Conservation (phyloP, 2,797 vertebrate genomes). For the Pseudochirops cupreus region DNA sequence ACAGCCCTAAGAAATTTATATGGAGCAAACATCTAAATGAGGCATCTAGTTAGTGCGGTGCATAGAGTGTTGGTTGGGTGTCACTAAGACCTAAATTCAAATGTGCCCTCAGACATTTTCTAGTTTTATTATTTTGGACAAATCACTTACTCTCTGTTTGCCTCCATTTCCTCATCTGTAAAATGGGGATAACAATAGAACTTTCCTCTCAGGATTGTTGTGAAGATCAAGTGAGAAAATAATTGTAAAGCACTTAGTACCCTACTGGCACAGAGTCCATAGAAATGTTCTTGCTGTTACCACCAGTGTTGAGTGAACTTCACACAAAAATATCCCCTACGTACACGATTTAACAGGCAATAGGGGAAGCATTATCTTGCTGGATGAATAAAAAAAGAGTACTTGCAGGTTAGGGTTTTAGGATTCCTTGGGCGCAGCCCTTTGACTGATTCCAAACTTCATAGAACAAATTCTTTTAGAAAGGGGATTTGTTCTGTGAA, state of each 20-base stretch:
- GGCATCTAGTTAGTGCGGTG: fast-evolving
- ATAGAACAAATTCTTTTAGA: too few relatives aligned
- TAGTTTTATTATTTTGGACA: not conserved
- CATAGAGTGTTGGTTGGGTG: not conserved
- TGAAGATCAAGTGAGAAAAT: not conserved
- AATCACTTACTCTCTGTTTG: not conserved
- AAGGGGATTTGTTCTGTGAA: too few relatives aligned
- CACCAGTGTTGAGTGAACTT: not conserved
- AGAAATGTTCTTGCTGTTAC: too few relatives aligned
- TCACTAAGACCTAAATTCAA: not conserved
- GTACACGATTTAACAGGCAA: not conserved
- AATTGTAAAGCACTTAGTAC: not conserved
- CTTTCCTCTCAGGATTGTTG: not conserved
- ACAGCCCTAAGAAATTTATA: not conserved
- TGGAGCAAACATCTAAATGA: not conserved
- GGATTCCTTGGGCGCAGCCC: not conserved
- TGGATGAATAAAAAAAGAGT: not conserved
- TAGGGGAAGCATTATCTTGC: not conserved
- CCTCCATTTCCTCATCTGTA: not conserved
- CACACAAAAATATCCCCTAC: not conserved
- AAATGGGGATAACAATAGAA: not conserved
- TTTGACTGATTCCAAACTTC: too few relatives aligned
- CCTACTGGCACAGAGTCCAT: not conserved
- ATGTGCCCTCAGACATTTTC: not conserved
- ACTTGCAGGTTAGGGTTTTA: not conserved